Evolutionary conservation across 2,888 invertebrate genomes (phyloP).

Genomic region (Nemotelus pantherinus): DNA sequence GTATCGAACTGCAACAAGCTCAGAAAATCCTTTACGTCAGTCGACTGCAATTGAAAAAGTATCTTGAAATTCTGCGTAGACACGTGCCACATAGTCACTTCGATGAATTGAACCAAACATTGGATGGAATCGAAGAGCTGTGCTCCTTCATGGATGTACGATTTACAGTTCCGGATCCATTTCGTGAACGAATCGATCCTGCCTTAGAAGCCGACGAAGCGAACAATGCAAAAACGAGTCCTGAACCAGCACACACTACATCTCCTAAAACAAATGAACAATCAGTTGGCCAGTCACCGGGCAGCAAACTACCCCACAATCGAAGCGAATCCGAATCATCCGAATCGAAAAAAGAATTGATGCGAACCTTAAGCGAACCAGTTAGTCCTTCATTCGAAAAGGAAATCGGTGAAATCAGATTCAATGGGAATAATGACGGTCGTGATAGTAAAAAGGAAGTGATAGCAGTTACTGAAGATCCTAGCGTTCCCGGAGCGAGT

Average conservation of each 20-base stretch:
- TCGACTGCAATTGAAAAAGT: conserved; percentile 63
- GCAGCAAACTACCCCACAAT: background rate
- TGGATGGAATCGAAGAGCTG: conserved; percentile 67
- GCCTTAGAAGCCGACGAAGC: conserved; percentile 64
- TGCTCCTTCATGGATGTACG: conserved; percentile 62
- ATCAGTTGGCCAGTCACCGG: background rate
- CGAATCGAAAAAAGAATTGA: conserved; percentile 40
- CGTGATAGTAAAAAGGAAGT: background rate
- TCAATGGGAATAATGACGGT: background rate
- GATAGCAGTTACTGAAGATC: background rate
- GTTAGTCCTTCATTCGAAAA: conserved; percentile 15
- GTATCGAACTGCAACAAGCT: conserved; percentile 64
- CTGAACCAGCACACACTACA: conserved; percentile 7
- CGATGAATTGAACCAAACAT: conserved; percentile 61
- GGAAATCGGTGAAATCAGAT: conserved; percentile 10
- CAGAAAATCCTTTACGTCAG: conserved; percentile 65
- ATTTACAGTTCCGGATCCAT: conserved; percentile 58
- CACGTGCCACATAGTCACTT: conserved; percentile 58
- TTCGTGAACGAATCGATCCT: conserved; percentile 60
- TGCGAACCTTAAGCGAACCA: conserved; percentile 8
- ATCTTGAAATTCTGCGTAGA: conserved; percentile 62
- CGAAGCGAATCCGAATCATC: background rate
- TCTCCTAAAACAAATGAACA: background rate
- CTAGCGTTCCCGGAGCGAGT: background rate
- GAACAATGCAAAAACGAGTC: conserved; percentile 51